These are phyloP conservation scores for Macrobrachium rosenbergii DNA, from an alignment of 1,140 invertebrate genomes.

Conservation along the genomic window DNA sequence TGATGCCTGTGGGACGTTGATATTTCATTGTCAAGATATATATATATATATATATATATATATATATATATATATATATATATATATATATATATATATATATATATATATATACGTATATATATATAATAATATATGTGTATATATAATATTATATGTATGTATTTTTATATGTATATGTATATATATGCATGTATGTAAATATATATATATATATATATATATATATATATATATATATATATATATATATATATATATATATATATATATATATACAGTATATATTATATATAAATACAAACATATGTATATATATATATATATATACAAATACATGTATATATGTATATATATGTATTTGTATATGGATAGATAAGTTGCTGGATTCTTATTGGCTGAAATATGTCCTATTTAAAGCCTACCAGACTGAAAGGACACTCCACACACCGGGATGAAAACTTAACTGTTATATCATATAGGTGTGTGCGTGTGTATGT, in stretches of 20 bases:
- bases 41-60: not conserved
- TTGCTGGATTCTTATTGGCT: no score
- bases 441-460: no score
- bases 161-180: not conserved
- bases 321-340: slow-evolving; percentile 24
- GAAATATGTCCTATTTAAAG: no score
- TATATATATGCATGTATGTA: slow-evolving; percentile 22
- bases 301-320: slow-evolving; percentile 27
- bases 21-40: not conserved
- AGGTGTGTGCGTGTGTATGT: not conserved
- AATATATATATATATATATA: slow-evolving; percentile 5
- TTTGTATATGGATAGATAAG: not conserved
- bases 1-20: no score
- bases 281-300: not conserved
- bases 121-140: slow-evolving; percentile 26
- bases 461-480: no score
- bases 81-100: not conserved
- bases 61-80: slow-evolving; percentile 4
- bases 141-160: slow-evolving; percentile 26
- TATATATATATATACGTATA: slow-evolving; percentile 7
- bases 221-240: slow-evolving; percentile 18
- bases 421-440: no score
- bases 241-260: slow-evolving; percentile 35
- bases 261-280: slow-evolving; percentile 23
- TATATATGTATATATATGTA: slow-evolving; percentile 1